Conservation (phyloP, 2,113 vertebrate species). For the Penelope pileata region DNA sequence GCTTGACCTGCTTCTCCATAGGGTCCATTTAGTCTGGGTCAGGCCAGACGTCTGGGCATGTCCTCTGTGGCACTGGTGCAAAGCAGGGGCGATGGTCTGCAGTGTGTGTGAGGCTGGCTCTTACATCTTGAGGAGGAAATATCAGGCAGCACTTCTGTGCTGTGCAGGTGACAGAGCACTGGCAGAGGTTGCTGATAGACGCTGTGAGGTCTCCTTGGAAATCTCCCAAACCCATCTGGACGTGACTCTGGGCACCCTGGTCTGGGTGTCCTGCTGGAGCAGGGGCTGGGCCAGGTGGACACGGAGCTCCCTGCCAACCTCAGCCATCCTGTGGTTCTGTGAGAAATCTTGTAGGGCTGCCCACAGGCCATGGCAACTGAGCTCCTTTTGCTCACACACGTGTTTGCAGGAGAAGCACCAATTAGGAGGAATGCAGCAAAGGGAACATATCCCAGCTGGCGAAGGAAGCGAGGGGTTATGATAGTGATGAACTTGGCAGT, state of each 20-base stretch:
- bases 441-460: fast-evolving
- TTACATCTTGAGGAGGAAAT: neutral
- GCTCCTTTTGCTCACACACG: fast-evolving
- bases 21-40: neutral
- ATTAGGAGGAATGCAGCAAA: neutral
- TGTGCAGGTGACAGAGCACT: neutral
- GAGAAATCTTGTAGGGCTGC: neutral
- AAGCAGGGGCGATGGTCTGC: neutral
- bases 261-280: neutral
- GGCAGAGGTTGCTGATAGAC: neutral
- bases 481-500: fast-evolving
- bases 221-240: neutral
- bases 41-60: neutral
- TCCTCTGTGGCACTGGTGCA: neutral
- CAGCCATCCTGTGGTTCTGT: neutral
- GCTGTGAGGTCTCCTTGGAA: neutral
- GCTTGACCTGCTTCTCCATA: neutral
- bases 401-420: neutral
- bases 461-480: neutral
- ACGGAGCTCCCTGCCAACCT: neutral
- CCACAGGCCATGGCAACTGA: fast-evolving
- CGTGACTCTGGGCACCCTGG: neutral
- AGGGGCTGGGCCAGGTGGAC: neutral
- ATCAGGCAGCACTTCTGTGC: neutral
- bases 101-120: neutral